Base-by-base conservation (phyloP, 2,888 invertebrate species). In the Epinotia ramella region DNA sequence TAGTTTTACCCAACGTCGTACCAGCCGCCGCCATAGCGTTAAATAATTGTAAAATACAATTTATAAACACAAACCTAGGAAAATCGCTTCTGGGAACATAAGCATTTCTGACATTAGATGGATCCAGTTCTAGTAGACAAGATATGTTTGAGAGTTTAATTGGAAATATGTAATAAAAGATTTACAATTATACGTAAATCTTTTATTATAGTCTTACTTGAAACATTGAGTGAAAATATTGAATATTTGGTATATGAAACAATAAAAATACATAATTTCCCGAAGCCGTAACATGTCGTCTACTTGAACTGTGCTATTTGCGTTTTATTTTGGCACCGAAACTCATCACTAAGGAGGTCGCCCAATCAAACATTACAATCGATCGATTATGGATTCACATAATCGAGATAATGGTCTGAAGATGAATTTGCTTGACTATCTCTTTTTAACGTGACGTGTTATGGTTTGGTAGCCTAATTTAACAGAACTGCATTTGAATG, bases 1-100 rank as follows among this genome's bases (percentile, higher is more conserved):
- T 91, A 78, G 75, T 80, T 79, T 81, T 82, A 13, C 71, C 81
- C 56, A 77, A 66, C 40, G 71, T 62, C 57, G 77, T 76, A 5
- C 57, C 62, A 12, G 77, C 76, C 56, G 79, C 80, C 80, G 75
- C 71, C 77, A 77, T 77, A 16, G 56, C 49, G 82, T 81, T 69
- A 12, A 70, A 73, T 46, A 74, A 67, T 40, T 53, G n/a, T 40
- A 66, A 73, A 64, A 64, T 57, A 49, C 24, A 64, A 72, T 66
- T 71, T 64, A 73, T 33, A 49, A 67, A 60, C 44, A 16, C 53
- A 67, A 6, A n/a, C 20, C 13, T 28, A 33, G 12, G n/a, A 62
- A 13, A n/a, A 9, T 46, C 16, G 53, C 46, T n/a, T 28, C 60
- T 24, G 16, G 13, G 12, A 24, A 33, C 24, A 59, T 13, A 44